Base-by-base conservation (phyloP, 2,113 vertebrate genomes). In the Erpornis zantholeuca region DNA sequence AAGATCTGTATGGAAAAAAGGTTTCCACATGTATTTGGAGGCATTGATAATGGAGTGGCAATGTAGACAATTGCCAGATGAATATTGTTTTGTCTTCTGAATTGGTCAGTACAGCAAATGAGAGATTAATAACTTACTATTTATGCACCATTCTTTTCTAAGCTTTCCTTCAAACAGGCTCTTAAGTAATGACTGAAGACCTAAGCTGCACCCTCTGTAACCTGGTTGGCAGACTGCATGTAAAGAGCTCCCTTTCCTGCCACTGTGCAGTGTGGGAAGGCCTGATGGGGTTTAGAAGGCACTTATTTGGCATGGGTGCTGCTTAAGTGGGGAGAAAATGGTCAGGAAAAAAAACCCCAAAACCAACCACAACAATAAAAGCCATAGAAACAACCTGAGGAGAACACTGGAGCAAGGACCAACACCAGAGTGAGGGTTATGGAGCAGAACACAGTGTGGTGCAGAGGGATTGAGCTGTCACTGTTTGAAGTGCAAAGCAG, bases 111-210 rank as follows among this genome's bases (percentile, higher is more conserved):
- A 23, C 19, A 22, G 24, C 49, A 61, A 22, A 70, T 36, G 70
- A 59, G 64, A 38, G 38, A 14, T 5, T 45, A 68, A 61, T 52
- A 3, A 42, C 82, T 90, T 80, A 73, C 19, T 49, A 35, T 31
- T 57, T 9, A 15, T 31, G 20, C 59, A 40, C 36, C 12, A 2
- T 72, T 73, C 38, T 52, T 47, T 71, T 57, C 54, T 68, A 33
- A 92, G 36, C 18, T 81, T 64, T 90, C 69, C n/a, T 90, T 73
- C 69, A 31, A 71, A 40, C 47, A 50, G n/a, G 15, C 66, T 91
- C 29, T 79, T 65, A 50, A 33, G 68, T 73, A 40, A 35, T 70
- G 68, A 78, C 21, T 36, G 70, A 60, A 47, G n/a, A 38, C 53
- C 11, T 35, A 17, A 71, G 53, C 29, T 86, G 27, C 19, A 50